phyloP scores from a whole-genome alignment of 2,888 invertebrate genomes.

The Sicus ferrugineus region DNA sequence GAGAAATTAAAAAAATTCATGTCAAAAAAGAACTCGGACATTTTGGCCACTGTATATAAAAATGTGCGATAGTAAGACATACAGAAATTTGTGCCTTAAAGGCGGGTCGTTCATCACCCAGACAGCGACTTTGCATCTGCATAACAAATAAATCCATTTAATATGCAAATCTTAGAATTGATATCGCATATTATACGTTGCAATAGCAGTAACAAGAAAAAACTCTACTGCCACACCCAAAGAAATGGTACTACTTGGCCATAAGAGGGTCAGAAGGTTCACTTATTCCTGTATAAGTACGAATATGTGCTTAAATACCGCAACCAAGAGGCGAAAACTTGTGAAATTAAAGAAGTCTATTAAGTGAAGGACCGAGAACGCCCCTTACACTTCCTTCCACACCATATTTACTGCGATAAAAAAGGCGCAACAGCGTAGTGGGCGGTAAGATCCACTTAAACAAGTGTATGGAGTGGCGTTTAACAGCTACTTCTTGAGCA shows the following conservation, averaged over 20 bases:
- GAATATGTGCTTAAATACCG: conserved; percentile 18
- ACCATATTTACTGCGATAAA: background rate
- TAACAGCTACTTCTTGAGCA: conserved; percentile 10
- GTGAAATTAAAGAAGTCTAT: conserved; percentile 18
- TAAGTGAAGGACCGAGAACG: conserved; percentile 1
- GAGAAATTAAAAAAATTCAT: no score
- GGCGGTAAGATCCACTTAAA: conserved; percentile 1
- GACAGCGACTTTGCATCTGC: no score
- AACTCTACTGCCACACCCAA: background rate
- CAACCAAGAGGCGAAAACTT: conserved; percentile 17
- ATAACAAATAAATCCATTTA: no score
- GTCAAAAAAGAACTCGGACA: no score
- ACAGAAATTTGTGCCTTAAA: no score
- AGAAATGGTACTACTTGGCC: background rate
- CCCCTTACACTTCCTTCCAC: background rate
- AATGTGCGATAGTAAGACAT: no score
- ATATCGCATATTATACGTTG: no score
- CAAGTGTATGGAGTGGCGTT: conserved; percentile 18
- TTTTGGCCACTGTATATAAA: no score
- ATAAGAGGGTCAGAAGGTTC: conserved; percentile 23
- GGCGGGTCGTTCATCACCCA: no score
- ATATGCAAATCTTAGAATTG: no score
- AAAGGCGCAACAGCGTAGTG: no score
- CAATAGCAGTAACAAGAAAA: background rate
- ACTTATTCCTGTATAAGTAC: background rate